A percentile compares a stretch with the other conserved stretches of the same genome.
Conservation (phyloP, 2,888 invertebrate species). For the Phorcus lineatus region DNA sequence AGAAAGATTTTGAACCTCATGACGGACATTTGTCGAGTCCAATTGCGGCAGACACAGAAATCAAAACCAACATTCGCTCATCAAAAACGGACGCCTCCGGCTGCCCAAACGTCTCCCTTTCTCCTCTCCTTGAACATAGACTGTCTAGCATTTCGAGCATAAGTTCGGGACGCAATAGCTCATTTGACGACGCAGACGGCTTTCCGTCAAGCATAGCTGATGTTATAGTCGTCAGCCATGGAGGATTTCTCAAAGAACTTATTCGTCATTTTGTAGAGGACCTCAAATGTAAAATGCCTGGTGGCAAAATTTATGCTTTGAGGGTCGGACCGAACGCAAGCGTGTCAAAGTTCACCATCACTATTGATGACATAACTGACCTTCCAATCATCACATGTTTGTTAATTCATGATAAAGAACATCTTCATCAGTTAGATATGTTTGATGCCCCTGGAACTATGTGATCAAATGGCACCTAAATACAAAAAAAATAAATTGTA, state of each 20-base stretch:
- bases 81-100: slow-evolving; percentile 35
- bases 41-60: slow-evolving; percentile 25
- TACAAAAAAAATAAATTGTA: background rate
- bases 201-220: slow-evolving; percentile 61
- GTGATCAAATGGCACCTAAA: background rate
- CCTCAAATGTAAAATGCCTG: slow-evolving; percentile 65
- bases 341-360: slow-evolving; percentile 72
- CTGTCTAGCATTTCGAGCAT: slow-evolving; percentile 67
- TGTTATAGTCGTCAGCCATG: slow-evolving; percentile 74
- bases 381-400: slow-evolving; percentile 68
- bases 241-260: slow-evolving; percentile 73
- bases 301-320: slow-evolving; percentile 66
- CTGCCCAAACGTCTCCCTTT: slow-evolving; percentile 73
- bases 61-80: slow-evolving; percentile 24
- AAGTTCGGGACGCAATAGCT: slow-evolving; percentile 70
- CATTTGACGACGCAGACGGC: slow-evolving; percentile 64
- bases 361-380: slow-evolving; percentile 53
- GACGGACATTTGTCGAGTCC: slow-evolving; percentile 34
- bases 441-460: slow-evolving; percentile 42
- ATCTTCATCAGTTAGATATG: slow-evolving; percentile 56
- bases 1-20: slow-evolving; percentile 10
- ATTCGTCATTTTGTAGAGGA: slow-evolving; percentile 71
- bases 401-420: slow-evolving; percentile 72
- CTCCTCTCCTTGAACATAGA: slow-evolving; percentile 65
- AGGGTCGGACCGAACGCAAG: slow-evolving; percentile 75